phyloP scores from a whole-genome alignment of 2,888 invertebrate species.

The Xylophagus ater region DNA sequence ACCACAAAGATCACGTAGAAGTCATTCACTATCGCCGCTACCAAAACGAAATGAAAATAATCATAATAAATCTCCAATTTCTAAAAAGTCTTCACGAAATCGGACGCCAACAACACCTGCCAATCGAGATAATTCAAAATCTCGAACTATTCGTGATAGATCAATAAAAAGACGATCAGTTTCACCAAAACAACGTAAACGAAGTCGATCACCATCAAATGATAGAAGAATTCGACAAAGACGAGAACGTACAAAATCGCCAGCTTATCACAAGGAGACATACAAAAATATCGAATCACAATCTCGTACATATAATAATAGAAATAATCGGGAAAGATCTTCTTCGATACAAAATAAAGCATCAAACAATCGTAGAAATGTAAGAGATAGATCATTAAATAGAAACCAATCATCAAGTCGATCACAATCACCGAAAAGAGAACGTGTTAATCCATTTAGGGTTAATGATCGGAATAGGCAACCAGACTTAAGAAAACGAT shows the following conservation, averaged over 20 bases:
- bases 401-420: conserved; percentile 9
- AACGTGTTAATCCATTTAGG: conserved; percentile 11
- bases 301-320: not conserved
- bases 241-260: conserved; percentile 2
- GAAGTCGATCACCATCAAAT: conserved; percentile 5
- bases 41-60: not conserved
- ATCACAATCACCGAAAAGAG: conserved; percentile 11
- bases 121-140: conserved; percentile 6
- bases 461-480: not conserved
- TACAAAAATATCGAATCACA: conserved; percentile 1
- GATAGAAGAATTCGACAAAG: conserved; percentile 7
- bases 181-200: conserved; percentile 2
- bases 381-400: conserved; percentile 9
- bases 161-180: not conserved
- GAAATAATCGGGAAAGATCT: conserved; percentile 3
- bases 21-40: not conserved
- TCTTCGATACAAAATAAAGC: not conserved
- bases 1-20: not conserved
- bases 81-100: conserved; percentile 1
- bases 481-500: conserved; percentile 12
- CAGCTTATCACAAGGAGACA: not conserved
- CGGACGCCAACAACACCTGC: not conserved
- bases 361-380: not conserved
- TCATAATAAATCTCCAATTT: too few species aligned
- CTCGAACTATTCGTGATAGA: conserved; percentile 1